Evolutionary conservation across 2,888 invertebrate genomes (phyloP).

Genomic region (Hesperia comma): DNA sequence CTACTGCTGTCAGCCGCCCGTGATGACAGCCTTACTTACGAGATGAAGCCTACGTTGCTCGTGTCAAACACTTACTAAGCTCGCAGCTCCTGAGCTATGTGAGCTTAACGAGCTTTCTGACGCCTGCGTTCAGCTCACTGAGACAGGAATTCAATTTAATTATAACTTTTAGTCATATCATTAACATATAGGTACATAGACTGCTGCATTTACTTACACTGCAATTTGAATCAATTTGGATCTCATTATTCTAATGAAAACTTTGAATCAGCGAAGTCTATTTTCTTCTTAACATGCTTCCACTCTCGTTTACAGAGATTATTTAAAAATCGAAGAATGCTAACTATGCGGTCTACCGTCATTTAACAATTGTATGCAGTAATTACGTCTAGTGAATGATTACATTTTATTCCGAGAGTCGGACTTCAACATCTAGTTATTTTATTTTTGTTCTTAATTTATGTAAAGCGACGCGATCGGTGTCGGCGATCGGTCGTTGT

Average conservation of each 20-base stretch:
- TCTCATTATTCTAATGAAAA: not conserved
- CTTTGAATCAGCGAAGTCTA: not conserved
- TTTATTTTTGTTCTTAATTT: slow-evolving; percentile 71
- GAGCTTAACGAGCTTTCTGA: slow-evolving; percentile 33
- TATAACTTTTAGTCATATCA: not conserved
- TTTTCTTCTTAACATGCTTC: too few relatives aligned
- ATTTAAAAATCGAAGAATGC: not conserved
- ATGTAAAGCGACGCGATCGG: slow-evolving; percentile 57
- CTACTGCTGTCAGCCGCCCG: slow-evolving; percentile 41
- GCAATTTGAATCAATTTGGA: not conserved
- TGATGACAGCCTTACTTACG: slow-evolving; percentile 47
- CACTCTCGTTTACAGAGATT: too few relatives aligned
- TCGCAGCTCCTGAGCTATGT: slow-evolving; percentile 20
- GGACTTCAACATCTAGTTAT: slow-evolving; percentile 53
- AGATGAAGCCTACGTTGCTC: slow-evolving; percentile 35
- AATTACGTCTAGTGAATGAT: slow-evolving; percentile 43
- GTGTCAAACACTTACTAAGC: slow-evolving; percentile 32
- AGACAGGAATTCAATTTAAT: not conserved
- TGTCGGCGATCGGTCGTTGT: slow-evolving; percentile 48
- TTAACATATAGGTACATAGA: not conserved
- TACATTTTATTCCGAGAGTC: slow-evolving; percentile 50
- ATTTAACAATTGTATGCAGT: slow-evolving; percentile 56
- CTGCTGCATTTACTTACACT: not conserved
- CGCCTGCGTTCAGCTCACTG: slow-evolving; percentile 11
- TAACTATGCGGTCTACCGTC: slow-evolving; percentile 38